A percentile compares a stretch with the other conserved stretches of the same genome.
phyloP scores from a whole-genome alignment of 2,888 invertebrate species.

The Drosophila imparisetae region DNA sequence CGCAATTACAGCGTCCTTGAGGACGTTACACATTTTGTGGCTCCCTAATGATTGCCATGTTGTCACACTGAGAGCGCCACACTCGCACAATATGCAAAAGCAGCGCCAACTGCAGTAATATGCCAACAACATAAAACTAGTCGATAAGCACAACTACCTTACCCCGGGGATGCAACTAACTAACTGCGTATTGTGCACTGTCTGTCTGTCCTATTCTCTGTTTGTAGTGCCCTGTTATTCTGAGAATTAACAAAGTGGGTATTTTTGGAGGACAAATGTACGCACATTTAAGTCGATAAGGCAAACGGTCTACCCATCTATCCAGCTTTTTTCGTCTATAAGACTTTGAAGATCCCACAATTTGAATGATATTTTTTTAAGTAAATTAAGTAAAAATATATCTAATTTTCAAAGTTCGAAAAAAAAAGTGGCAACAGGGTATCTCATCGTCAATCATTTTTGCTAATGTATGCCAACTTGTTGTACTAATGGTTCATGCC shows the following conservation, averaged over 20 bases:
- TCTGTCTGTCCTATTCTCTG: neutral
- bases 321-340: neutral
- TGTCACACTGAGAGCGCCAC: constrained; percentile 19
- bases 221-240: constrained; percentile 1
- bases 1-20: constrained; percentile 24
- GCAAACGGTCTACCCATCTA: neutral
- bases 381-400: neutral
- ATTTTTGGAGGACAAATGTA: neutral
- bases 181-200: constrained; percentile 2
- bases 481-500: constrained; percentile 11
- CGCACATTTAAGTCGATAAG: neutral
- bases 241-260: neutral
- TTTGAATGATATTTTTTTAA: neutral
- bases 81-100: constrained; percentile 20
- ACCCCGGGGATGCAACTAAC: constrained; percentile 18
- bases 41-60: constrained; percentile 25
- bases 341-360: neutral
- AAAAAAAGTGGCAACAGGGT: neutral
- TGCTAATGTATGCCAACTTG: neutral
- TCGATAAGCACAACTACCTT: constrained; percentile 18
- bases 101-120: constrained; percentile 28
- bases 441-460: neutral
- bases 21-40: constrained; percentile 22
- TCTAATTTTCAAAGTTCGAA: neutral
- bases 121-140: constrained; percentile 32